Conservation (phyloP, 2,113 vertebrate genomes). For the Hippopotamus amphibius region DNA sequence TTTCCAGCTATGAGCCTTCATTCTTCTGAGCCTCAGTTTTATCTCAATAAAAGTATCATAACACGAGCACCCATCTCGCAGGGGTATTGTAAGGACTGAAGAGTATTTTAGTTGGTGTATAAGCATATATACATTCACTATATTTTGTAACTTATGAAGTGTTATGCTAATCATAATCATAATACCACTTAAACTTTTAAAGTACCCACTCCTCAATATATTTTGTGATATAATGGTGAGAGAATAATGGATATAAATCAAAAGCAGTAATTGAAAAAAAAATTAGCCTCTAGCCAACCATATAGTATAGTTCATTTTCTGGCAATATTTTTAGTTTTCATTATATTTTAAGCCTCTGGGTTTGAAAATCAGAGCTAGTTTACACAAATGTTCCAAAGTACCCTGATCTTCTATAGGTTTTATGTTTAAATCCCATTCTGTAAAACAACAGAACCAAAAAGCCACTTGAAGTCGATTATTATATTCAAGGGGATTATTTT, state of each 20-base stretch:
- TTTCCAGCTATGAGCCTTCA: background rate
- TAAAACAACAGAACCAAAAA: conserved; percentile 27
- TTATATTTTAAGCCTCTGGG: conserved; percentile 37
- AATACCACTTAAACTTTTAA: conserved; percentile 24
- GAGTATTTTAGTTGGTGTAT: background rate
- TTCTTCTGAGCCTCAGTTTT: background rate
- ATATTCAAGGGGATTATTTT: conserved; percentile 59
- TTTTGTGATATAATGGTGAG: background rate
- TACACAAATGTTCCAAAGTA: background rate
- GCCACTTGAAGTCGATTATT: conserved; percentile 41
- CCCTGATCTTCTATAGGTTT: conserved; percentile 3
- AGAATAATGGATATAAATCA: conserved; percentile 52
- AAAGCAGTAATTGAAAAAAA: background rate
- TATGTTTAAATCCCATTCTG: background rate
- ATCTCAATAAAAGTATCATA: background rate
- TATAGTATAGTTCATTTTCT: conserved; percentile 26
- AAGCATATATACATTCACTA: background rate
- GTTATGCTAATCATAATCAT: conserved; percentile 38
- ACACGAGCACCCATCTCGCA: background rate
- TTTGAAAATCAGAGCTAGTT: conserved; percentile 56
- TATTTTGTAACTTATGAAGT: conserved; percentile 43
- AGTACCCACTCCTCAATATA: background rate
- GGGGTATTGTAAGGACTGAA: background rate
- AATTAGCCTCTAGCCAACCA: background rate
- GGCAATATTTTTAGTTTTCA: conserved; percentile 51